Conservation (phyloP, 2,888 invertebrate species). For the Hylaea fasciaria region DNA sequence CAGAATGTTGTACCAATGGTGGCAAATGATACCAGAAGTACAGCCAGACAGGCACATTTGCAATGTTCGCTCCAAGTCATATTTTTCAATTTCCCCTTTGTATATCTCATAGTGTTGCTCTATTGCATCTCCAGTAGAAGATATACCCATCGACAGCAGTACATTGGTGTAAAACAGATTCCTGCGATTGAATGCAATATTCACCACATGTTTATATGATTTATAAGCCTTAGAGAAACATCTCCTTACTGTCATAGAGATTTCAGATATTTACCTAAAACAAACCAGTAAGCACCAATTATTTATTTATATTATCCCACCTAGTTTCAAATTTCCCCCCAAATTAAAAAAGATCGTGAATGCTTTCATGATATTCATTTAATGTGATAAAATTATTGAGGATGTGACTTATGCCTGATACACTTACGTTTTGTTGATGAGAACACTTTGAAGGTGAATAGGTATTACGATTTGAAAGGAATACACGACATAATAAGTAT, state of each 20-base stretch:
- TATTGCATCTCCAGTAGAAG: slow-evolving; percentile 91
- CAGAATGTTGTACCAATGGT: slow-evolving; percentile 93
- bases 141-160: slow-evolving; percentile 89
- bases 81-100: slow-evolving; percentile 80
- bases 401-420: too few species aligned
- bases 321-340: too few species aligned
- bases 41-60: slow-evolving; percentile 92
- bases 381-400: too few species aligned
- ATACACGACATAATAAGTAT: too few species aligned
- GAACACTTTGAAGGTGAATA: too few species aligned
- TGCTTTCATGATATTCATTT: too few species aligned
- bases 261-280: slow-evolving; percentile 57
- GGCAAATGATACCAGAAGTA: slow-evolving; percentile 91
- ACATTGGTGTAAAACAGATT: slow-evolving; percentile 92
- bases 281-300: slow-evolving; percentile 44
- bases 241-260: slow-evolving; percentile 62
- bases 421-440: too few species aligned
- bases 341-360: too few species aligned
- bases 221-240: slow-evolving; percentile 59
- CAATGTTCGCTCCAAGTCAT: slow-evolving; percentile 86
- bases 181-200: slow-evolving; percentile 84
- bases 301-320: slow-evolving; percentile 14
- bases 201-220: slow-evolving; percentile 54
- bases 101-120: slow-evolving; percentile 92
- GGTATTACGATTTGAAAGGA: too few species aligned